Conservation (phyloP, 2,113 vertebrate species). For the Lichenostomus cassidix region DNA sequence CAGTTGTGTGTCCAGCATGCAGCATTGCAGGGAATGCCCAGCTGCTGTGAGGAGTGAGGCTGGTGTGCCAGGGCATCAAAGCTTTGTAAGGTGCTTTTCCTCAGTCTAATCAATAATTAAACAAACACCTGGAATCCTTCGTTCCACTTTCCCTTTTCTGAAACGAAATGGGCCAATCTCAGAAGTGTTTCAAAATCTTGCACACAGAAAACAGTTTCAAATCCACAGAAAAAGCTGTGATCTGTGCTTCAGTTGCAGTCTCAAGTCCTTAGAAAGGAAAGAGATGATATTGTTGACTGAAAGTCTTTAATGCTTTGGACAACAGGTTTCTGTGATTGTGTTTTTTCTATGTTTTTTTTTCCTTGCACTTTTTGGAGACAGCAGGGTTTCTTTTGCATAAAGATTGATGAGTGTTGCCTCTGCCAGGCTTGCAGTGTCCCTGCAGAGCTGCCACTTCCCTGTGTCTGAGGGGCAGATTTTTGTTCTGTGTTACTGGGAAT, state of each 20-base stretch:
- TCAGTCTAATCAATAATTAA: background rate
- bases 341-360: background rate
- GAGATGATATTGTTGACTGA: background rate
- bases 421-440: background rate
- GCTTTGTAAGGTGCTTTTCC: background rate
- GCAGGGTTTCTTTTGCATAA: background rate
- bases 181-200: background rate
- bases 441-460: rapidly evolving
- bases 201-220: background rate
- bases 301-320: background rate
- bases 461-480: background rate
- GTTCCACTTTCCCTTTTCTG: background rate
- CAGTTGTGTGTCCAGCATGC: background rate
- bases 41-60: background rate
- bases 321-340: background rate
- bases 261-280: background rate
- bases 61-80: background rate
- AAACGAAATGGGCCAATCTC: background rate
- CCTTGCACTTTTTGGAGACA: background rate
- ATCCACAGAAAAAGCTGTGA: background rate
- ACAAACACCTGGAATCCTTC: background rate
- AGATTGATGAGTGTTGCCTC: background rate
- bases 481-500: background rate
- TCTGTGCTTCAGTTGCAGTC: background rate
- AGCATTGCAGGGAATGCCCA: rapidly evolving